Evolutionary conservation across 2,888 invertebrate genomes (phyloP), one percentile per base, ranked within the genome.

Genomic region (Frankliniella intonsa): DNA sequence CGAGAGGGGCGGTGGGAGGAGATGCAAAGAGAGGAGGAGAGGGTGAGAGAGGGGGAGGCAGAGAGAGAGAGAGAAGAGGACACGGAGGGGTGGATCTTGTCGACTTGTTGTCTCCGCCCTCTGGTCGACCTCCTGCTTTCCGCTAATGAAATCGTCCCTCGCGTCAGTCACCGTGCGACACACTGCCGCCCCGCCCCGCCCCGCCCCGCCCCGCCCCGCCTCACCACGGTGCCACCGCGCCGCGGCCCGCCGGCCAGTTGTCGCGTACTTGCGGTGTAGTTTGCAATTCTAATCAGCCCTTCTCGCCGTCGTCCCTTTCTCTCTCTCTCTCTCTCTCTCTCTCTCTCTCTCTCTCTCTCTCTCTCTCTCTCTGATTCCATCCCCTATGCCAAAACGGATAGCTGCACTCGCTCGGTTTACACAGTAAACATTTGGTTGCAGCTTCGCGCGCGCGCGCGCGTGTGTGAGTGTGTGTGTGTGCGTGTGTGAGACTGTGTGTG

Each of bases 191-290:
- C 5, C 9, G 55, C 55, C 51, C 38, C 38, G 38, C 38, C 38
- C 55, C 55, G 55, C 55, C 55, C 55, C 55, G 55, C 62, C 62
- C 55, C 55, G 62, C 14, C 62, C 62, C 62, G 19, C 55, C 17
- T 8, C 55, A 8, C 55, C 62, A 14, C 55, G 12, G 55, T 17
- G 14, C 55, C 55, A 7, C 2, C 8, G 14, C 55, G 55, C 55
- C 55, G 2, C 55, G 55, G 14, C 3, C 65, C 65, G 69, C n/a
- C 69, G 69, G 25, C 69, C 69, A 25, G 69, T 25, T 76, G 69
- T 76, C 69, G 69, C 69, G 38, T 38, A 76, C 69, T 76, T 76
- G 69, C 69, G 69, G 9, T 76, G 69, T 76, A 22, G 69, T 76
- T 76, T 76, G 69, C 69, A 76, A 25, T 76, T 22, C 69, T 76